Conservation (phyloP, 2,113 vertebrate species). For the Sinocyclocheilus anophthalmus region DNA sequence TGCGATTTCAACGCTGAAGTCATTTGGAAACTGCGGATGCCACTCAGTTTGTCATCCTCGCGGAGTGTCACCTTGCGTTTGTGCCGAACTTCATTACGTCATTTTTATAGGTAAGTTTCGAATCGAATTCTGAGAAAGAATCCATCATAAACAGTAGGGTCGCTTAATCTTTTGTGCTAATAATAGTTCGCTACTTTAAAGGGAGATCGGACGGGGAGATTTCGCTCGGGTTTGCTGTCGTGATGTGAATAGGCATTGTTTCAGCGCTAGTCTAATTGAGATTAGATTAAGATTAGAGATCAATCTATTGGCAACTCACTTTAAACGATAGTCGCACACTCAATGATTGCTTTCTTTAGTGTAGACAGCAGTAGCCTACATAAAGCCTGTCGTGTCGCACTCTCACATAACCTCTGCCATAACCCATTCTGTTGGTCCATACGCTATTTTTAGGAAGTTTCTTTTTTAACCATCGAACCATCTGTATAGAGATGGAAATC, state of each 20-base stretch:
- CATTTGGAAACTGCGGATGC: conserved; percentile 36
- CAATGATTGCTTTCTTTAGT: background rate
- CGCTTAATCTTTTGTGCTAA: background rate
- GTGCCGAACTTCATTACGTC: conserved; percentile 57
- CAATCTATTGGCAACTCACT: conserved; percentile 7
- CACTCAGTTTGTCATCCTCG: conserved; percentile 35
- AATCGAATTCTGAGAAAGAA: conserved; percentile 4
- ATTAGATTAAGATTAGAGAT: conserved; percentile 40
- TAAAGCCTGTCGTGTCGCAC: background rate
- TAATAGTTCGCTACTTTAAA: conserved; percentile 35
- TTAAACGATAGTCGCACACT: background rate
- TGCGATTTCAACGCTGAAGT: background rate
- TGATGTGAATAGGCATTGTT: conserved; percentile 32
- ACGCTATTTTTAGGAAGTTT: conserved; percentile 57
- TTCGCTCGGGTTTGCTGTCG: conserved; percentile 10
- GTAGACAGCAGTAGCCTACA: background rate
- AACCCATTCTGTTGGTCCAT: conserved; percentile 40
- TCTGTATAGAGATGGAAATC: background rate
- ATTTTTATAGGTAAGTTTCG: conserved; percentile 56
- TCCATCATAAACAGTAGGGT: background rate
- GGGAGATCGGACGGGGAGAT: conserved; percentile 5
- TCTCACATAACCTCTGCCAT: conserved; percentile 24
- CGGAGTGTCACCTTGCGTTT: conserved; percentile 59
- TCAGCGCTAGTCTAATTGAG: background rate
- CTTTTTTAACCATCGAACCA: background rate